Evolutionary conservation across 2,888 invertebrate genomes (phyloP).

Genomic region (Pachliopta kotzebuea): DNA sequence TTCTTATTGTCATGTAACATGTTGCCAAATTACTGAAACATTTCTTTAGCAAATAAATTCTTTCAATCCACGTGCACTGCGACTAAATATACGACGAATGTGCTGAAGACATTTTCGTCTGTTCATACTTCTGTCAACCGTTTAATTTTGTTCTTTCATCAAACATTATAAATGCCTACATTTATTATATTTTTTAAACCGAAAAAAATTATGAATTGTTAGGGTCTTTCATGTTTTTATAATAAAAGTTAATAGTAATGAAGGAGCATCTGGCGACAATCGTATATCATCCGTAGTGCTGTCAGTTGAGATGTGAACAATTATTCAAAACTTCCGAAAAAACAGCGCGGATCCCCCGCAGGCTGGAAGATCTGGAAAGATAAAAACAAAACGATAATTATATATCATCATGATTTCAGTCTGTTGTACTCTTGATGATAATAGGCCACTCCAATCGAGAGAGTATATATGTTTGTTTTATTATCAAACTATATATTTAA

Average conservation of each 20-base stretch:
- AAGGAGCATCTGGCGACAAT: constrained; percentile 2
- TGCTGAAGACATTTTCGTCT: constrained; percentile 11
- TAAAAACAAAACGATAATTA: constrained; percentile 7
- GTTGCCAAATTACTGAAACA: constrained; percentile 22
- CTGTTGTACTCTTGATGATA: too few species aligned
- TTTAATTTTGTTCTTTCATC: constrained; percentile 4
- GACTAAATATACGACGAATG: constrained; percentile 21
- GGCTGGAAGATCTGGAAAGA: constrained; percentile 25
- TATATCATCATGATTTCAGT: too few species aligned
- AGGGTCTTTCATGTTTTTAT: neutral
- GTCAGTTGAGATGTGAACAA: constrained; percentile 15
- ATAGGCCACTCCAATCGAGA: too few species aligned
- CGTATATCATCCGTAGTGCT: constrained; percentile 4
- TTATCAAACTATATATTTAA: too few species aligned
- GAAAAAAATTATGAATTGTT: neutral
- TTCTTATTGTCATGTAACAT: constrained; percentile 12
- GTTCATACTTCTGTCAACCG: constrained; percentile 11
- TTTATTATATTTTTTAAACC: neutral
- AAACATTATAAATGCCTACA: constrained; percentile 7
- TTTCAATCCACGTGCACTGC: constrained; percentile 18
- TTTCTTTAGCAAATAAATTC: constrained; percentile 14
- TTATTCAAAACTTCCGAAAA: constrained; percentile 3
- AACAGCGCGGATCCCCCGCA: constrained; percentile 21
- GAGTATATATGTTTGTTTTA: too few species aligned
- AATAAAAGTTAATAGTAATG: neutral